These are phyloP conservation scores for Melanerpes aurifrons DNA, from an alignment of 2,113 vertebrate genomes.

Conservation along the genomic window DNA sequence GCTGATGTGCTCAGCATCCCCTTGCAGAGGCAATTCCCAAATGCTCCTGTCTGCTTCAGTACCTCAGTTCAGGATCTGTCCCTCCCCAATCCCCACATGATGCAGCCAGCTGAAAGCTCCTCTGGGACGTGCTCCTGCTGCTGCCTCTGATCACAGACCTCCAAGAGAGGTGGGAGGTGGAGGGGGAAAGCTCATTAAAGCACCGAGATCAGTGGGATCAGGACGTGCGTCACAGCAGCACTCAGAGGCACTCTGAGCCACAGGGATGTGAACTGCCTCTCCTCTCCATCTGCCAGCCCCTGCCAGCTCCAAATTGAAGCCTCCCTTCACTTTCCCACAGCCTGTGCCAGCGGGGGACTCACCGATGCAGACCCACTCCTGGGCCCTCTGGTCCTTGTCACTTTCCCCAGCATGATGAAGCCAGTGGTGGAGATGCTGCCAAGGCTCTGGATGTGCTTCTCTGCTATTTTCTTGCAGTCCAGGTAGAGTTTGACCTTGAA, in stretches of 20 bases:
- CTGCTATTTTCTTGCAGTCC: conserved; percentile 88
- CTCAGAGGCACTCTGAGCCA: fast-evolving
- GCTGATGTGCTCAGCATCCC: neutral
- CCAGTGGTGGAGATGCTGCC: conserved; percentile 81
- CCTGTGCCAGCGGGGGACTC: neutral
- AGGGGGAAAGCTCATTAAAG: neutral
- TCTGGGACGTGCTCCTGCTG: fast-evolving
- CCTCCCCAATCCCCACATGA: fast-evolving
- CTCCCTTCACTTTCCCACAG: neutral
- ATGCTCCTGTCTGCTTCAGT: neutral
- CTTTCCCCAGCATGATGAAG: conserved; percentile 90
- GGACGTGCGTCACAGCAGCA: neutral
- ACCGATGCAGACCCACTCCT: conserved; percentile 87
- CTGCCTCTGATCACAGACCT: neutral
- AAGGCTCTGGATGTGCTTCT: conserved; percentile 77
- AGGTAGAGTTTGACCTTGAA: conserved; percentile 85
- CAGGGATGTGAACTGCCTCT: fast-evolving
- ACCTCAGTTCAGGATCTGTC: neutral
- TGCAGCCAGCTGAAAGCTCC: neutral
- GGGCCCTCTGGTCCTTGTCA: conserved; percentile 84
- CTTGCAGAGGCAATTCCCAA: neutral
- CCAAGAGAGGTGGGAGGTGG: neutral
- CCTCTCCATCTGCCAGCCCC: neutral
- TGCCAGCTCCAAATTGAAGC: neutral
- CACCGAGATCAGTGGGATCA: neutral